These are phyloP conservation scores for cat (Felis catus) DNA, from an alignment of 2,113 vertebrate genomes.

Conservation along the genomic window DNA sequence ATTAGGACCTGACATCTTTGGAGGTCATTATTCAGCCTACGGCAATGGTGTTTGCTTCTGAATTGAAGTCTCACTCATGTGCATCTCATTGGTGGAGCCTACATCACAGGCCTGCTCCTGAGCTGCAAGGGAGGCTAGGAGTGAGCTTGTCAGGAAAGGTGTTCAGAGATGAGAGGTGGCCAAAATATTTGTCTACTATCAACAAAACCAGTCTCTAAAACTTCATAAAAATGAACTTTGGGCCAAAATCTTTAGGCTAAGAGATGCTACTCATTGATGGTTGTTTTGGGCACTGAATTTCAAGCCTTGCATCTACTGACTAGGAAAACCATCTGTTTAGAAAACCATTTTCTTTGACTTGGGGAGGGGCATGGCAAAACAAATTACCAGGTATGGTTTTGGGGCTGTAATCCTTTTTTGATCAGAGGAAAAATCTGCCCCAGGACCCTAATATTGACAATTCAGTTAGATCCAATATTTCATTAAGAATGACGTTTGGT, in stretches of 20 bases:
- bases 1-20: neutral
- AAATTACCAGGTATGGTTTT: neutral
- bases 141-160: neutral
- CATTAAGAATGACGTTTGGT: neutral
- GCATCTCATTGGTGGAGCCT: neutral
- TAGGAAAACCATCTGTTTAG: neutral
- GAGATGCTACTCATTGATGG: neutral
- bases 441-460: neutral
- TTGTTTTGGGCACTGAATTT: neutral
- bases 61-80: neutral
- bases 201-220: neutral
- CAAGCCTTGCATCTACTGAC: neutral
- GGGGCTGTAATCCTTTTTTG: neutral
- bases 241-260: slow-evolving; percentile 10
- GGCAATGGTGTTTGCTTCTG: neutral
- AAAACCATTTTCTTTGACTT: neutral
- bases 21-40: neutral
- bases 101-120: neutral
- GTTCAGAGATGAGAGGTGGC: neutral
- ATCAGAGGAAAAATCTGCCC: neutral
- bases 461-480: neutral
- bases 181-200: neutral
- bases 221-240: neutral
- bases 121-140: neutral
- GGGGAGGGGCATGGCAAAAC: neutral